A percentile compares a stretch with the other conserved stretches of the same genome.
phyloP scores from a whole-genome alignment of 53 echinoderm and acorn worm species.

The Pentamera pediparva region DNA sequence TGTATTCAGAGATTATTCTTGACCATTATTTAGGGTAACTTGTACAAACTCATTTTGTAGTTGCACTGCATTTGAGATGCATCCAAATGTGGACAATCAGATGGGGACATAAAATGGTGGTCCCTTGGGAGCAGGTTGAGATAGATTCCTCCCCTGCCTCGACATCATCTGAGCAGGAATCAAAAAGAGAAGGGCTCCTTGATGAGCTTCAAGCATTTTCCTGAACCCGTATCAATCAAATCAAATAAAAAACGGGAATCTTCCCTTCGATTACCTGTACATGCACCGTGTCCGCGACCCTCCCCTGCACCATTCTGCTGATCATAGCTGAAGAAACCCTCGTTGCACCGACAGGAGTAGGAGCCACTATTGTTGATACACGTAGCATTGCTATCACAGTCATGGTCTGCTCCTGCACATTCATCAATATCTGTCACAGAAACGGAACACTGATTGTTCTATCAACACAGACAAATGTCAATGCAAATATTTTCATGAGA shows the following conservation, averaged over 20 bases:
- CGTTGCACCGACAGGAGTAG: constrained; percentile 23
- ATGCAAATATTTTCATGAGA: neutral
- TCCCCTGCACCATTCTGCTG: neutral
- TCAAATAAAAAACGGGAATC: neutral
- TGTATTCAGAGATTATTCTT: too few species aligned
- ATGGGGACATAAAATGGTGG: too few species aligned
- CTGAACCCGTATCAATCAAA: neutral
- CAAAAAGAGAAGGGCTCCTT: too few species aligned
- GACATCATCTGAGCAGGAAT: too few species aligned
- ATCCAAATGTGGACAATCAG: too few species aligned
- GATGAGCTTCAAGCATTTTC: too few species aligned
- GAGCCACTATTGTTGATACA: constrained; percentile 28
- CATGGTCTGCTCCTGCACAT: neutral
- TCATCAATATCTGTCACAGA: constrained; percentile 17
- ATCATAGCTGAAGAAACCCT: constrained; percentile 25
- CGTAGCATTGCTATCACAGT: constrained; percentile 30
- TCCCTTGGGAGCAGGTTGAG: too few species aligned
- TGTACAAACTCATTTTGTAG: too few species aligned
- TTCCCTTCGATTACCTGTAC: constrained; percentile 10
- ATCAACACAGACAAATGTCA: neutral
- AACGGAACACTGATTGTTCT: neutral
- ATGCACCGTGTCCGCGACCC: constrained; percentile 3
- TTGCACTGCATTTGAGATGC: too few species aligned
- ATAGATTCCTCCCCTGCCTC: too few species aligned
- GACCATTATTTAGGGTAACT: too few species aligned